Evolutionary conservation across 2,888 invertebrate genomes (phyloP).

Genomic region (Octonoba sinensis): DNA sequence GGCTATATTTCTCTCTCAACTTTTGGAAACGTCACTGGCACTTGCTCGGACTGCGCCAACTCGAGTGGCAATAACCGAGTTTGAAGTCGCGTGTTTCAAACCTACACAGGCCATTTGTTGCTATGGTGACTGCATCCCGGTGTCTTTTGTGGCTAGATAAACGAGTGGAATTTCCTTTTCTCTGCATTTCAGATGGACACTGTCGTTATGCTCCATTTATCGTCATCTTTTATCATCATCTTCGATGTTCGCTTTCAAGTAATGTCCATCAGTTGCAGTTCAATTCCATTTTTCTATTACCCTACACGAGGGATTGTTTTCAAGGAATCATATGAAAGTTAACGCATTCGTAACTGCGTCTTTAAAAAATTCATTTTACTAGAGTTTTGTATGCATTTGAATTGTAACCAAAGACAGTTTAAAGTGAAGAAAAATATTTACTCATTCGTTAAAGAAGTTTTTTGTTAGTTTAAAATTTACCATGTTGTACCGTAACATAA

Average conservation of each 20-base stretch:
- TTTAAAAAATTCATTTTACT: too few species aligned
- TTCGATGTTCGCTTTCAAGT: slow-evolving; percentile 28
- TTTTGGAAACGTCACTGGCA: slow-evolving; percentile 54
- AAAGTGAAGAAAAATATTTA: too few species aligned
- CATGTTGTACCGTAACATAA: too few species aligned
- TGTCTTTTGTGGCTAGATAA: slow-evolving; percentile 11
- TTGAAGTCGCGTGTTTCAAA: slow-evolving; percentile 60
- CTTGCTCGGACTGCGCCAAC: slow-evolving; percentile 44
- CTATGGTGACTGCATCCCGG: slow-evolving; percentile 50
- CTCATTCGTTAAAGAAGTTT: too few species aligned
- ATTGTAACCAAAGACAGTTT: too few species aligned
- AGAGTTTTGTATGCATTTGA: too few species aligned
- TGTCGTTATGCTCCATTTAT: slow-evolving; percentile 46
- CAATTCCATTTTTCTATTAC: too few species aligned
- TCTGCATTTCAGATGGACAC: slow-evolving; percentile 48
- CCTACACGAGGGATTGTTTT: too few species aligned
- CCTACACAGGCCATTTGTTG: slow-evolving; percentile 56
- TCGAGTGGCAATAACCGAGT: slow-evolving; percentile 61
- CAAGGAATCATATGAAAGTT: too few species aligned
- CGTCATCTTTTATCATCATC: slow-evolving; percentile 47
- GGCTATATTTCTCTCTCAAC: slow-evolving; percentile 58
- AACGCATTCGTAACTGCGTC: too few species aligned
- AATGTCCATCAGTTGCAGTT: slow-evolving; percentile 5
- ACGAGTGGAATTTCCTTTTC: slow-evolving; percentile 18
- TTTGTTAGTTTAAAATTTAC: too few species aligned